Evolutionary conservation across 2,888 invertebrate species (phyloP).

Genomic region (Laothoe populi): DNA sequence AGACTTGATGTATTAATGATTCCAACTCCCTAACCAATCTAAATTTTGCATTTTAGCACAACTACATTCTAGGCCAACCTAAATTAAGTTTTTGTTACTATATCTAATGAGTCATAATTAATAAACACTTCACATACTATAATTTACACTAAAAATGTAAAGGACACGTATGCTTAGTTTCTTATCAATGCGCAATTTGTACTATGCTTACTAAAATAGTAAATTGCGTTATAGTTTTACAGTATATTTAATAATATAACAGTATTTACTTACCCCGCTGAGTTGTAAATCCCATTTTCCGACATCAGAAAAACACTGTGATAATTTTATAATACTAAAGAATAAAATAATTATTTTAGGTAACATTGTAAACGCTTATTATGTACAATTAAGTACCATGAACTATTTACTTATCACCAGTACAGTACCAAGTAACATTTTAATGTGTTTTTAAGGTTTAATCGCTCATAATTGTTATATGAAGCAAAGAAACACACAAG

Average conservation of each 20-base stretch:
- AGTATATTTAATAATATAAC: not conserved
- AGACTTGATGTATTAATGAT: no score
- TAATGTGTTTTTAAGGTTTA: slow-evolving; percentile 34
- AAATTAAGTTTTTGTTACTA: not conserved
- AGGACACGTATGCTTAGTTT: not conserved
- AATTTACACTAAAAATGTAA: not conserved
- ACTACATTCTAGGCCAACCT: no score
- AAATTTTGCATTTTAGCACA: no score
- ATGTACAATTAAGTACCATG: slow-evolving; percentile 17
- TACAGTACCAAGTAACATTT: slow-evolving; percentile 47
- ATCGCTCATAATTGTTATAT: not conserved
- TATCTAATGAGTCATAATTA: not conserved
- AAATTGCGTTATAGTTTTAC: not conserved
- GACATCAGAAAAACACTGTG: slow-evolving; percentile 84
- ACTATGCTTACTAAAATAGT: not conserved
- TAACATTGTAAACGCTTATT: slow-evolving; percentile 54
- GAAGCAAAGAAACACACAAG: slow-evolving; percentile 27
- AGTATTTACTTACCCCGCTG: slow-evolving; percentile 76
- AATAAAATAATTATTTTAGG: slow-evolving; percentile 60
- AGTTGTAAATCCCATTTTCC: slow-evolving; percentile 88
- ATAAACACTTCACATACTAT: not conserved
- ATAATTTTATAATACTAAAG: slow-evolving; percentile 58
- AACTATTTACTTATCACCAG: slow-evolving; percentile 40
- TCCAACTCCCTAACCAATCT: no score
- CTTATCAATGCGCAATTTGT: not conserved